Conservation (phyloP, 2,888 invertebrate genomes). For the Entomobrya proxima region DNA sequence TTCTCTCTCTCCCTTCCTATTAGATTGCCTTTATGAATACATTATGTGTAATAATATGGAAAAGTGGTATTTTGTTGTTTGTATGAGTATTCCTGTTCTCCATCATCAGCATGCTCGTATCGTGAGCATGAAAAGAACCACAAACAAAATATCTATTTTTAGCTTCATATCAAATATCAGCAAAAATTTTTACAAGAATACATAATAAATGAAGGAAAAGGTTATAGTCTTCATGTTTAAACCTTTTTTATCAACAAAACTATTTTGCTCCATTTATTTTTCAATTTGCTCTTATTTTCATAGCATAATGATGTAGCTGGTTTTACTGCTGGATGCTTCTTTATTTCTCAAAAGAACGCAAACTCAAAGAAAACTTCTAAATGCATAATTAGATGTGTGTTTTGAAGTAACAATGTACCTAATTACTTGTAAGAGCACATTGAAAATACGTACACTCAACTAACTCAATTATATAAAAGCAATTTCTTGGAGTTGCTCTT, state of each 20-base stretch:
- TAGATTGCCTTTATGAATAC: background rate
- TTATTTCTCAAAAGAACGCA: too few species aligned
- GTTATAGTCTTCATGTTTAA: conserved; percentile 21
- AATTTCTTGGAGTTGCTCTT: too few species aligned
- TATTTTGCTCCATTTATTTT: conserved; percentile 34
- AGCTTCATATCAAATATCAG: conserved; percentile 29
- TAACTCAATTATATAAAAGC: too few species aligned
- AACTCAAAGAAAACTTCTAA: too few species aligned
- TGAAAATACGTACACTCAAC: too few species aligned
- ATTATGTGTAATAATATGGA: conserved; percentile 3
- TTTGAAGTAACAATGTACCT: too few species aligned
- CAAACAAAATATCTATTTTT: conserved; percentile 40
- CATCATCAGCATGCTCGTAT: background rate
- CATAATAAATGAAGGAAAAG: conserved; percentile 16
- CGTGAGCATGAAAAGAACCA: conserved; percentile 10
- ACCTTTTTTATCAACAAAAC: conserved; percentile 14
- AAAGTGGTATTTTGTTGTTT: conserved; percentile 30
- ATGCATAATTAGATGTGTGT: too few species aligned
- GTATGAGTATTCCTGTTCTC: conserved; percentile 27
- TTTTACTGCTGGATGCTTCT: too few species aligned
- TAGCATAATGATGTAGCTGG: background rate
- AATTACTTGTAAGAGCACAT: too few species aligned
- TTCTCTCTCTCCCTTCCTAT: background rate
- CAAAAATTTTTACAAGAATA: conserved; percentile 19
- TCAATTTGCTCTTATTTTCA: conserved; percentile 26